Percentiles rank a stretch among this genome's conserved stretches.
Conservation (phyloP, 2,113 vertebrate genomes). For the Zeus faber region DNA sequence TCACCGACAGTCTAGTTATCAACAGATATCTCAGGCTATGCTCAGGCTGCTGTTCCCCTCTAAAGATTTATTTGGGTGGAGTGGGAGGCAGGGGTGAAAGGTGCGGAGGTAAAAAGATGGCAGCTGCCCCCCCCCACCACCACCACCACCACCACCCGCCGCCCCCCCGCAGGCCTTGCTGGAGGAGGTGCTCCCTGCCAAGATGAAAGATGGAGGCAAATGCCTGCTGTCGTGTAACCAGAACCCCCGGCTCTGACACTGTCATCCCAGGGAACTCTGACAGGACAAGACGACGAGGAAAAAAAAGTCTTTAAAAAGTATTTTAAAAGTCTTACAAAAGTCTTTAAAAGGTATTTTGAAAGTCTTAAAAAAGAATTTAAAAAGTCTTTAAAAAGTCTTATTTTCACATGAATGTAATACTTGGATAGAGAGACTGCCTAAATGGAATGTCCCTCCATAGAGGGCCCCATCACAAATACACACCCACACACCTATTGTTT, state of each 20-base stretch:
- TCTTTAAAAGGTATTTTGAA: neutral
- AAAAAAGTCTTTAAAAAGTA: neutral
- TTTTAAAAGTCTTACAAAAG: neutral
- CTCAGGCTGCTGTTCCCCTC: no score
- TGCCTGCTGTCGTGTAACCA: slow-evolving; percentile 38
- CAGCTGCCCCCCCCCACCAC: slow-evolving; percentile 19
- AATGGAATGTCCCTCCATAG: no score
- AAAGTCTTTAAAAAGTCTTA: neutral
- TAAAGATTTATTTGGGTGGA: slow-evolving; percentile 1
- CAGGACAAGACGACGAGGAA: neutral
- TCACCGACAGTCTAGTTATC: no score
- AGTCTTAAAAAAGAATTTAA: neutral
- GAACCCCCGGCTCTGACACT: slow-evolving; percentile 26
- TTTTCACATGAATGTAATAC: no score
- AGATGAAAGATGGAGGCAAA: slow-evolving; percentile 51
- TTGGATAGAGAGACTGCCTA: no score
- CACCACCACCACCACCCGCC: slow-evolving; percentile 2
- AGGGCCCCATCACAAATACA: no score
- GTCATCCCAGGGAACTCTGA: slow-evolving; percentile 12
- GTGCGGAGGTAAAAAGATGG: slow-evolving; percentile 1
- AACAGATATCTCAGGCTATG: no score
- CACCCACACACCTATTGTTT: no score
- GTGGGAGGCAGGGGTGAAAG: neutral
- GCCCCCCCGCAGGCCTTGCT: neutral
- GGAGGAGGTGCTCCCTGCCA: slow-evolving; percentile 41